Evolutionary conservation across 2,888 invertebrate genomes (phyloP).

Genomic region (Epirrhoe tristata): DNA sequence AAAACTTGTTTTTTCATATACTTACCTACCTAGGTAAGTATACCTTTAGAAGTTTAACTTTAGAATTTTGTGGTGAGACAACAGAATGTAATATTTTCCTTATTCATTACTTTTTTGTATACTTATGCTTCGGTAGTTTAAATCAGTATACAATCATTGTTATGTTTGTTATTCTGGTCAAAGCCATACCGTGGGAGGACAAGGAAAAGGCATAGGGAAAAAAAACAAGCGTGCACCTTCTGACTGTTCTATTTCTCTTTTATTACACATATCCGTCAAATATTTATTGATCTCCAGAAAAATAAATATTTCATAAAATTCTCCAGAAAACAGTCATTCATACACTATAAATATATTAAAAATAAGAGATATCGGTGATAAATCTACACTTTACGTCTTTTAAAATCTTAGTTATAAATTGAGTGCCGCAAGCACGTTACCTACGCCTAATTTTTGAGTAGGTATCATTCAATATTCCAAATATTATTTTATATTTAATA

Average conservation of each 20-base stretch:
- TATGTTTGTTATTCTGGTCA: conserved; percentile 32
- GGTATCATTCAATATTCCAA: conserved; percentile 37
- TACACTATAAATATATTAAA: conserved; percentile 64
- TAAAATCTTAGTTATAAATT: conserved; percentile 38
- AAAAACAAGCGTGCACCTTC: conserved; percentile 78
- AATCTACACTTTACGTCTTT: conserved; percentile 61
- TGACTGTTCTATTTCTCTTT: conserved; percentile 67
- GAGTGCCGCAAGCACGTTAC: conserved; percentile 26
- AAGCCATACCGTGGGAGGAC: conserved; percentile 56
- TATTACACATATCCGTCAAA: conserved; percentile 61
- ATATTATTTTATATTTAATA: conserved; percentile 31
- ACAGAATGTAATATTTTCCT: neutral
- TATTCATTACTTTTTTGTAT: neutral
- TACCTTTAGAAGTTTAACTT: too few species aligned
- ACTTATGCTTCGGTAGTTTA: too few species aligned
- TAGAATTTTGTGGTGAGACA: too few species aligned
- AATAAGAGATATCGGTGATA: conserved; percentile 67
- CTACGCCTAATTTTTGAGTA: conserved; percentile 23
- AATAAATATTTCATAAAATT: conserved; percentile 60
- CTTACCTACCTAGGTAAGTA: too few species aligned
- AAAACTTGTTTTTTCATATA: too few species aligned
- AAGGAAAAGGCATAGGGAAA: conserved; percentile 46
- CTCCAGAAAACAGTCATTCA: conserved; percentile 62
- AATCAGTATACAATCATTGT: too few species aligned
- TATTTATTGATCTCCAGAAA: conserved; percentile 69